Evolutionary conservation across 1,140 invertebrate genomes (phyloP).

Genomic region (Pogonognathellus flavescens): DNA sequence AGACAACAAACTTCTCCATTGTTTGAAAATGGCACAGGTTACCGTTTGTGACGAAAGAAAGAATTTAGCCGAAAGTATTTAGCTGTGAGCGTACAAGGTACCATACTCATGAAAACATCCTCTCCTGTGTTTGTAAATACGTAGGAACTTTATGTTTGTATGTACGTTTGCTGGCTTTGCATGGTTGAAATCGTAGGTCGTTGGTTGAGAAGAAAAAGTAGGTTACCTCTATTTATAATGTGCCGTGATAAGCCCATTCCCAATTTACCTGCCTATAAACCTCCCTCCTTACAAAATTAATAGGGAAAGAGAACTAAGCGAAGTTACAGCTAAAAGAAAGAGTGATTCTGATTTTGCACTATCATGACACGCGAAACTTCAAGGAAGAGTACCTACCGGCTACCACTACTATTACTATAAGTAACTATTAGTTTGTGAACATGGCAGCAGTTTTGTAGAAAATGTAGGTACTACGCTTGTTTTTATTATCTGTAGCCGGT

Average conservation of each 20-base stretch:
- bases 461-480: too few species aligned
- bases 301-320: background rate
- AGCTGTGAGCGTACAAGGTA: background rate
- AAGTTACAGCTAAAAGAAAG: background rate
- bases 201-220: conserved; percentile 18
- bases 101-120: background rate
- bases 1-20: background rate
- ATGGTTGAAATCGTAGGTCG: conserved; percentile 22
- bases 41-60: conserved; percentile 26
- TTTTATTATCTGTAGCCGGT: too few species aligned
- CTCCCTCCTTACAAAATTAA: conserved; percentile 5
- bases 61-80: background rate
- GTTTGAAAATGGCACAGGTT: conserved; percentile 3
- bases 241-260: conserved; percentile 20
- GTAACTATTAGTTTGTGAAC: too few species aligned
- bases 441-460: too few species aligned
- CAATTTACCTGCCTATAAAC: conserved; percentile 26
- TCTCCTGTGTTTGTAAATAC: background rate
- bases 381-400: too few species aligned
- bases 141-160: background rate
- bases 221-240: conserved; percentile 38
- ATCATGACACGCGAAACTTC: conserved; percentile 8
- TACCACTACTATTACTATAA: too few species aligned
- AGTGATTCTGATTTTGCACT: conserved; percentile 16
- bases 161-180: background rate